Base-by-base conservation (phyloP, 2,113 vertebrate species). In the Heloderma charlesbogerti region DNA sequence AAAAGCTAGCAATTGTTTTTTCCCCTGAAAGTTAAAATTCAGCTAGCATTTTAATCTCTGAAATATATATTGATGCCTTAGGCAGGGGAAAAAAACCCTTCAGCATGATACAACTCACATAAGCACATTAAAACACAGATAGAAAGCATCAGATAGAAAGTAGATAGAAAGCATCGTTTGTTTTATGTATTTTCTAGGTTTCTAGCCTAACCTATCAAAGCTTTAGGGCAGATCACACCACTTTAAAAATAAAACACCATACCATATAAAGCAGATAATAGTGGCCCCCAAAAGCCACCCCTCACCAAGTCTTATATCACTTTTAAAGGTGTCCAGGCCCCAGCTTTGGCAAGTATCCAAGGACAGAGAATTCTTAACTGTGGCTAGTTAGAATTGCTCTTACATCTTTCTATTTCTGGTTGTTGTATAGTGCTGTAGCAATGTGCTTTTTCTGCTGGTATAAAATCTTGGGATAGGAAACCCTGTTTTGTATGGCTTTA, bases 11-110 rank as follows among this genome's bases (percentile, higher is more conserved):
- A 20, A 60, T 87, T 77, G n/a, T 60, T 43, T 72, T 43, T 27
- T 77, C 51, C 57, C 72, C 54, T 15, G 48, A 37, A 51, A 81
- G 25, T 80, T 86, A 54, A 54, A 74, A 34, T 43, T 63, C 86
- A 89, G 51, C 34, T 7, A 20, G 18, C 77, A 67, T 67, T 54
- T 71, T 84, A 83, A 88, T 37, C 66, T 80, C 79, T 22, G 16
- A 7, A n/a, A 69, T 84, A 27, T 0, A 0, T 13, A 29, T 88
- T 75, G 86, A 84, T 86, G 79, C 54, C 1, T 0, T 0, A 84
- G 54, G 78, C 51, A 69, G 57, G n/a, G 25, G 57, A 8, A 66
- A 51, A 43, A 43, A 31, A 40, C 90, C 86, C 1, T 0, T 6
- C 27, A 43, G 43, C 60, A 85, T 31, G 43, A 37, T 78, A 45